Percentiles rank a stretch among this genome's conserved stretches.
phyloP scores from a whole-genome alignment of 2,888 invertebrate genomes.

The Clostera curtula region DNA sequence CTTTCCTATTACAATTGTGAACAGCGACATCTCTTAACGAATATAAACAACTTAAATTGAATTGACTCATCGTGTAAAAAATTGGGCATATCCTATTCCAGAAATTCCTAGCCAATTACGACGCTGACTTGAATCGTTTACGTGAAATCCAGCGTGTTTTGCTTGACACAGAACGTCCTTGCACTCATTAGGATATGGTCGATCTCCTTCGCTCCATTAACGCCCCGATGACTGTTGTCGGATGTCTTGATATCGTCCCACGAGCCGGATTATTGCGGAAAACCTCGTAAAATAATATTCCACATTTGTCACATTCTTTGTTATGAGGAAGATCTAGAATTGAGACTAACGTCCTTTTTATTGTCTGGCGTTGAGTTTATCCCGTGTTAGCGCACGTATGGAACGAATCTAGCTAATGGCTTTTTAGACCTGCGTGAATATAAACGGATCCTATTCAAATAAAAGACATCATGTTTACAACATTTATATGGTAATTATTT shows the following conservation, averaged over 20 bases:
- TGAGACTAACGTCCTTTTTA: slow-evolving; percentile 26
- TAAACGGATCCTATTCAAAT: no score
- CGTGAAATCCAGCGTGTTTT: slow-evolving; percentile 7
- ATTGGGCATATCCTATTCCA: no score
- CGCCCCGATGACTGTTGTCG: slow-evolving; percentile 31
- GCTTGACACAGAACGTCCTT: slow-evolving; percentile 36
- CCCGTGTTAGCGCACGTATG: no score
- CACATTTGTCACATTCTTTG: slow-evolving; percentile 26
- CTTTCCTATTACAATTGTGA: no score
- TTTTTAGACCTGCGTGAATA: no score
- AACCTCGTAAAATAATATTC: slow-evolving; percentile 41
- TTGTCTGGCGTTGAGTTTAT: no score
- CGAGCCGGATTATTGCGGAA: slow-evolving; percentile 49
- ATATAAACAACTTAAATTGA: neutral
- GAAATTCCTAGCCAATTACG: slow-evolving; percentile 5
- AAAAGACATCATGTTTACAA: no score
- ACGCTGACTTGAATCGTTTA: slow-evolving; percentile 1
- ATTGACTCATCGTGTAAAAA: no score
- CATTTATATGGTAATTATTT: no score
- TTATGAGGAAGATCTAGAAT: slow-evolving; percentile 28
- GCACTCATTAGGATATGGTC: slow-evolving; percentile 56
- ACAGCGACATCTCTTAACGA: slow-evolving; percentile 6
- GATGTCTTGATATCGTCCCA: slow-evolving; percentile 54
- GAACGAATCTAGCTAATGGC: no score
- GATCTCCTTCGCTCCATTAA: slow-evolving; percentile 45